Evolutionary conservation across 2,888 invertebrate species (phyloP).

Genomic region (Sphaeridia pumilis): DNA sequence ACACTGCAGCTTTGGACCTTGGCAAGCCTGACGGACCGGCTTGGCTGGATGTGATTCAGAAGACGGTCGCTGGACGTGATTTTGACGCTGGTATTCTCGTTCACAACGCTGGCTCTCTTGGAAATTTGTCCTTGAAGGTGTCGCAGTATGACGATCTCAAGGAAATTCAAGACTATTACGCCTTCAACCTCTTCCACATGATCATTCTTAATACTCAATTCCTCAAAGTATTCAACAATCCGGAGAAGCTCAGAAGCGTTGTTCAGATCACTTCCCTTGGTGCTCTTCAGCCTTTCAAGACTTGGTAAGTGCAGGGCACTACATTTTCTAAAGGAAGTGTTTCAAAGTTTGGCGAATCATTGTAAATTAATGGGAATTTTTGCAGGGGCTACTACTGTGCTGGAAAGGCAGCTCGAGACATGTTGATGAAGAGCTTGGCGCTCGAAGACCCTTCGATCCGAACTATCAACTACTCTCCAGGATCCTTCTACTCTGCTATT

Average conservation of each 20-base stretch:
- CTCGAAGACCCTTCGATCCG: constrained; percentile 59
- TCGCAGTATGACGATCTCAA: constrained; percentile 52
- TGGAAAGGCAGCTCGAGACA: constrained; percentile 78
- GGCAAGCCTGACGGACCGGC: constrained; percentile 42
- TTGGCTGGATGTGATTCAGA: constrained; percentile 41
- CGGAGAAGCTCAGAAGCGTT: constrained; percentile 25
- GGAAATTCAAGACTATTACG: constrained; percentile 55
- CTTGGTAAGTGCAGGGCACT: too few relatives aligned
- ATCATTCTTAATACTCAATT: constrained; percentile 59
- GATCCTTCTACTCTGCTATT: constrained; percentile 87
- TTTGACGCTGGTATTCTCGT: constrained; percentile 62
- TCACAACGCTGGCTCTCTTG: constrained; percentile 79
- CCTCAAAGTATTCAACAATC: constrained; percentile 48
- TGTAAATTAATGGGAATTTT: too few relatives aligned
- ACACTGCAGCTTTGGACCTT: constrained; percentile 49
- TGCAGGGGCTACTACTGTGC: constrained; percentile 66
- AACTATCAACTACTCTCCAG: constrained; percentile 83
- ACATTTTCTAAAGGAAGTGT: too few relatives aligned
- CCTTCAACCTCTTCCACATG: constrained; percentile 64
- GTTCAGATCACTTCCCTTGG: constrained; percentile 71
- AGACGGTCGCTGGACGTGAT: constrained; percentile 42
- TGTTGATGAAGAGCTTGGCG: constrained; percentile 64
- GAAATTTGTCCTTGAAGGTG: constrained; percentile 54
- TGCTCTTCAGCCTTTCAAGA: constrained; percentile 63
- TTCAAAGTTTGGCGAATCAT: too few relatives aligned